Base-by-base conservation (phyloP, 92 coral and sea anemone genomes). In the Diadumene lineata region DNA sequence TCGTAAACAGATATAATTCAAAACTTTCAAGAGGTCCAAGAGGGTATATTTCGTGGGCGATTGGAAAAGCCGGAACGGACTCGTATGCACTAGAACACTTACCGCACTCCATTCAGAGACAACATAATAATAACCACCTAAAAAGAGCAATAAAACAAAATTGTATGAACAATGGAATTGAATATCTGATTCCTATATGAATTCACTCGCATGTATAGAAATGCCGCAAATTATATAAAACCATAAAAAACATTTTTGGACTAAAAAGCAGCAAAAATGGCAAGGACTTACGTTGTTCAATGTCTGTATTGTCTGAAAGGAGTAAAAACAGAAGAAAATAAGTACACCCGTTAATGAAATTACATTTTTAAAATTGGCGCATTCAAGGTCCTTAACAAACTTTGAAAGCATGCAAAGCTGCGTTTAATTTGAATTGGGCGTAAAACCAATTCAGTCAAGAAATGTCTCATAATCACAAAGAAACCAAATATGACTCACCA, bases 51-150 rank as follows among this genome's bases (percentile, higher is more conserved):
- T n/a, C n/a, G n/a, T n/a, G n/a, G n/a, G n/a, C n/a, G n/a, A n/a
- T 43, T 16, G 70, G 21, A 38, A 53, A 53, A 4, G 18, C 8
- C n/a, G n/a, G 6, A 53, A 53, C 4, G n/a, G 13, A 38, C 6
- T 38, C 6, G 48, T 38, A 6, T 4, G 6, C 13, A 13, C 13
- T 53, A 8, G n/a, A 8, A 0, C 11, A 51, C 75, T 19, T 70
- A 70, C 75, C 75, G 25, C 64, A 31, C 75, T 55, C 75, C 75
- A 70, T 28, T 70, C 75, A 13, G 75, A 70, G 8, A 70, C 75
- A 31, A 70, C 55, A 22, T 70, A 70, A 21, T 70, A 70, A 32
- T 29, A 53, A 22, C 43, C 50, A 16, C 75, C 75, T 70, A 22
- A 0, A 0, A 22, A 50, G 19, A 19, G 50, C 18, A 26, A 34